These are phyloP conservation scores for Aleiodes leptofemur DNA, from an alignment of 2,888 invertebrate genomes.

Conservation along the genomic window DNA sequence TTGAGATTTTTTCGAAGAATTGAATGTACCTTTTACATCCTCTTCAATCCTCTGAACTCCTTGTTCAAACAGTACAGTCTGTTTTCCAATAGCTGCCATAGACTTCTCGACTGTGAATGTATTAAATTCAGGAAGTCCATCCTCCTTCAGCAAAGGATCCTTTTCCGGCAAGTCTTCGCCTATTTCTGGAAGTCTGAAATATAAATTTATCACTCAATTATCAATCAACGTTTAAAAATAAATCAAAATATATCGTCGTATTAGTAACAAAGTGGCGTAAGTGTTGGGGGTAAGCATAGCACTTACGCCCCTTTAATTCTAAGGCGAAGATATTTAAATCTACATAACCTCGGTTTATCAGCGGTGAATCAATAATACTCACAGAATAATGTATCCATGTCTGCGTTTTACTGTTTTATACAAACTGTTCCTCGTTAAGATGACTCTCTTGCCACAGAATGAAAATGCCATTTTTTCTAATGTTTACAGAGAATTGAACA, in stretches of 20 bases:
- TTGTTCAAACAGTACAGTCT: conserved; percentile 88
- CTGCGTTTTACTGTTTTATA: conserved; percentile 73
- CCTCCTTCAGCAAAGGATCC: conserved; percentile 84
- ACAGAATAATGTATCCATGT: conserved; percentile 84
- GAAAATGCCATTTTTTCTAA: conserved; percentile 70
- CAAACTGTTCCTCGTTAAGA: conserved; percentile 64
- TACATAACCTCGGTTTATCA: conserved; percentile 54
- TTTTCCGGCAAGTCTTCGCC: conserved; percentile 88
- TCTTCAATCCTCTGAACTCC: conserved; percentile 83
- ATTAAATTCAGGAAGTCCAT: conserved; percentile 88
- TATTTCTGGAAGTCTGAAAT: conserved; percentile 85
- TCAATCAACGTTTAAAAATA: conserved; percentile 18
- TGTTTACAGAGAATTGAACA: not conserved
- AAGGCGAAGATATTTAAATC: conserved; percentile 28
- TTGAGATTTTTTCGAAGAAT: not conserved
- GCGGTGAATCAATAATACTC: conserved; percentile 73
- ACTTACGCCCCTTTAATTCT: too few relatives aligned
- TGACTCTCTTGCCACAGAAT: conserved; percentile 69
- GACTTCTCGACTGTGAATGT: conserved; percentile 89
- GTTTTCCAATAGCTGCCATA: conserved; percentile 88
- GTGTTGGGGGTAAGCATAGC: too few relatives aligned
- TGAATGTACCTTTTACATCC: conserved; percentile 72
- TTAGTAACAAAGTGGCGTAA: too few relatives aligned
- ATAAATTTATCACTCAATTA: conserved; percentile 13
- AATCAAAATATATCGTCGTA: not conserved